Evolutionary conservation across 1,140 invertebrate genomes (phyloP).

Genomic region (Drosophila miranda): DNA sequence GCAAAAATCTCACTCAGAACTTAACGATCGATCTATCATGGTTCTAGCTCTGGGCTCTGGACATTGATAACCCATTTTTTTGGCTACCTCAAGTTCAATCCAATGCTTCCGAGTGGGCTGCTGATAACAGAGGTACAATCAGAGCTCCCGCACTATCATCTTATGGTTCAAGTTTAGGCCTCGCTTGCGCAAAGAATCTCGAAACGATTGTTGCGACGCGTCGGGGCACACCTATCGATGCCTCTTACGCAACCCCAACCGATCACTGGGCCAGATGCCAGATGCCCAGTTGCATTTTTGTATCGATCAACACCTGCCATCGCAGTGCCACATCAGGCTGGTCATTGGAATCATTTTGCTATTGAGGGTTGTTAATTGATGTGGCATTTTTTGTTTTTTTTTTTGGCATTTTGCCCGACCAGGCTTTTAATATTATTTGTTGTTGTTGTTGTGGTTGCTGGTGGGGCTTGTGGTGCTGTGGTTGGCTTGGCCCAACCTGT

Average conservation of each 20-base stretch:
- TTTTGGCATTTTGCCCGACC: slow-evolving; percentile 76
- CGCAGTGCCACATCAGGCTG: slow-evolving; percentile 36
- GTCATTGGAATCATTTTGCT: slow-evolving; percentile 24
- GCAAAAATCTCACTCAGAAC: slow-evolving; percentile 41
- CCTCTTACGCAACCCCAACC: slow-evolving; percentile 44
- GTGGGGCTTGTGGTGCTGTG: slow-evolving; percentile 12
- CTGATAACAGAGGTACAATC: slow-evolving; percentile 59
- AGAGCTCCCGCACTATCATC: slow-evolving; percentile 1
- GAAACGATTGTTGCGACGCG: background rate
- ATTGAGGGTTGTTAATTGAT: slow-evolving; percentile 70
- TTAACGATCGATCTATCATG: background rate
- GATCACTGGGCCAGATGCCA: slow-evolving; percentile 13
- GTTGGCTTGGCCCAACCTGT: slow-evolving; percentile 25
- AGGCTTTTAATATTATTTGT: slow-evolving; percentile 57
- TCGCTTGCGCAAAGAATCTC: slow-evolving; percentile 64
- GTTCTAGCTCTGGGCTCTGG: slow-evolving; percentile 7
- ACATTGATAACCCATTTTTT: slow-evolving; percentile 58
- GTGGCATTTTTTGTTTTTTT: slow-evolving; percentile 70
- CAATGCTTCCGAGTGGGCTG: background rate
- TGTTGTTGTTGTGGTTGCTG: slow-evolving; percentile 15
- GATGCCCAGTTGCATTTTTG: slow-evolving; percentile 66
- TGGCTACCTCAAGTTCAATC: slow-evolving; percentile 42
- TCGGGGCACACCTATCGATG: slow-evolving; percentile 14
- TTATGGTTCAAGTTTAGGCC: slow-evolving; percentile 60
- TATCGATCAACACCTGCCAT: slow-evolving; percentile 73